Evolutionary conservation across 2,888 invertebrate genomes (phyloP).

Genomic region (Agrilus biguttatus): DNA sequence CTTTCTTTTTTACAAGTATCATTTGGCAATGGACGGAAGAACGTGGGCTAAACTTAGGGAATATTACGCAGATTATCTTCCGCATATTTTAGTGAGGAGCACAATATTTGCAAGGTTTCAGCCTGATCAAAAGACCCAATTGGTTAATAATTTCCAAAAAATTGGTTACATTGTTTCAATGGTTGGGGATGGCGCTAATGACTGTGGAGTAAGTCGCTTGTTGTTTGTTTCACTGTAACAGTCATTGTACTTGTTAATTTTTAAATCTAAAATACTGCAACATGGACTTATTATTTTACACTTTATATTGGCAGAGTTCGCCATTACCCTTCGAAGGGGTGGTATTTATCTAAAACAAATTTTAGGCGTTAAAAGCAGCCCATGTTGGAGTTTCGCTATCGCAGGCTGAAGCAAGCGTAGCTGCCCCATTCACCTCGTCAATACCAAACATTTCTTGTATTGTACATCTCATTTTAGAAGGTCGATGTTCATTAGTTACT

Average conservation of each 20-base stretch:
- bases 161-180: slow-evolving; percentile 53
- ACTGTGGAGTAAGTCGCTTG: slow-evolving; percentile 51
- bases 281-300: too few species aligned
- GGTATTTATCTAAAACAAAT: slow-evolving; percentile 1
- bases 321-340: not conserved
- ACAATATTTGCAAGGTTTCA: slow-evolving; percentile 75
- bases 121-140: slow-evolving; percentile 66
- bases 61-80: slow-evolving; percentile 56
- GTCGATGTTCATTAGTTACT: slow-evolving; percentile 75
- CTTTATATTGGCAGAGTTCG: too few species aligned
- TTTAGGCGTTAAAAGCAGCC: slow-evolving; percentile 64
- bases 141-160: slow-evolving; percentile 55
- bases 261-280: too few species aligned
- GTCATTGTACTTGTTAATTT: too few species aligned
- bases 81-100: slow-evolving; percentile 48
- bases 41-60: slow-evolving; percentile 61
- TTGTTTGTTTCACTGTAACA: not conserved
- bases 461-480: slow-evolving; percentile 64
- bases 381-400: slow-evolving; percentile 80
- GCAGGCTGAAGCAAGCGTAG: slow-evolving; percentile 78
- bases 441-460: slow-evolving; percentile 70
- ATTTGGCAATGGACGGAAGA: slow-evolving; percentile 53
- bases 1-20: slow-evolving; percentile 18
- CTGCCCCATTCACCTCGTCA: slow-evolving; percentile 80
- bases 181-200: slow-evolving; percentile 64